Evolutionary conservation across 2,888 invertebrate genomes (phyloP).

Genomic region (Cotesia congregata): DNA sequence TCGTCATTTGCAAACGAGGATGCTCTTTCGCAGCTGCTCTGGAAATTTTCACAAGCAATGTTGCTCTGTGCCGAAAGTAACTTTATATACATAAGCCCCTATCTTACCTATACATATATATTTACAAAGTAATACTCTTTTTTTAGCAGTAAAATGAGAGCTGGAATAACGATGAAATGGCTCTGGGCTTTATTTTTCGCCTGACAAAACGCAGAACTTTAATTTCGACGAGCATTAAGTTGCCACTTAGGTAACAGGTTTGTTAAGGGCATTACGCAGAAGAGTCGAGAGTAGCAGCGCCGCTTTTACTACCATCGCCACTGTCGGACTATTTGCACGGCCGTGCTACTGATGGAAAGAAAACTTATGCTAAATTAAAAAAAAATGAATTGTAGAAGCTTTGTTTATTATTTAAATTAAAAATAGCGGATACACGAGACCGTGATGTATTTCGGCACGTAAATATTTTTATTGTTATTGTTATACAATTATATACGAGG

Average conservation of each 20-base stretch:
- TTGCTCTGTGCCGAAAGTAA: neutral
- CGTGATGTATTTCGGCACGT: neutral
- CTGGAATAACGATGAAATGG: conserved; percentile 1
- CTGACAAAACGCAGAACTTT: conserved; percentile 28
- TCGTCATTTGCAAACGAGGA: conserved; percentile 21
- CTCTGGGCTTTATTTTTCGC: conserved; percentile 12
- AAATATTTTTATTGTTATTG: neutral
- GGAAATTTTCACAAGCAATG: conserved; percentile 21
- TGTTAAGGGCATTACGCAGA: conserved; percentile 39
- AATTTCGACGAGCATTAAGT: conserved; percentile 36
- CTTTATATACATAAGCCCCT: neutral
- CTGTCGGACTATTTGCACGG: neutral
- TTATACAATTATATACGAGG: conserved; percentile 14
- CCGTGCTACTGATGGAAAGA: conserved; percentile 33
- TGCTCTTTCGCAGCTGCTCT: neutral
- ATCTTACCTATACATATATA: neutral
- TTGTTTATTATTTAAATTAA: conserved; percentile 44
- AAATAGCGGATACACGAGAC: neutral
- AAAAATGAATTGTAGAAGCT: conserved; percentile 24
- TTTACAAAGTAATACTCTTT: neutral
- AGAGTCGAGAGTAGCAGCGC: neutral
- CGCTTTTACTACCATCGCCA: neutral
- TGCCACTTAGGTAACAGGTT: conserved; percentile 39
- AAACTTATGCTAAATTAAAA: conserved; percentile 6
- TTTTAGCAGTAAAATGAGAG: neutral